Percentiles rank a stretch among this genome's conserved stretches.
These are phyloP conservation scores for Torymus texanus DNA, from an alignment of 2,888 invertebrate genomes.

Conservation along the genomic window DNA sequence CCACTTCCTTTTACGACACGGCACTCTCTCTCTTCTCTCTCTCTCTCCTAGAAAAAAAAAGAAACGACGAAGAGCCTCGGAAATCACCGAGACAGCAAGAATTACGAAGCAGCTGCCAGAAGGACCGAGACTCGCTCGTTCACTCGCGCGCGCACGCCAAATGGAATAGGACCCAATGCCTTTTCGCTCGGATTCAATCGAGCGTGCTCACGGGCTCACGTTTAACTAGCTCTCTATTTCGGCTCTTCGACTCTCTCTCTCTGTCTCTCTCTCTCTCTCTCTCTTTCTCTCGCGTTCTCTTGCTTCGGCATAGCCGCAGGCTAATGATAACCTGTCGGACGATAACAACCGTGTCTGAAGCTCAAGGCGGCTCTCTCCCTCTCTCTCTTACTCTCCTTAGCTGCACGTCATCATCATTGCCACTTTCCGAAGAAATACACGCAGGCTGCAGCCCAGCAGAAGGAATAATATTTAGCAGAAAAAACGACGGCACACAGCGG, in stretches of 20 bases:
- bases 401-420: background rate
- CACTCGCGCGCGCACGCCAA: too few relatives aligned
- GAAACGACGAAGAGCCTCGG: conserved; percentile 27
- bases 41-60: conserved; percentile 7
- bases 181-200: conserved; percentile 33
- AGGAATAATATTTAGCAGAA: too few relatives aligned
- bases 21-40: conserved; percentile 18
- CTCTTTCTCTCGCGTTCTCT: background rate
- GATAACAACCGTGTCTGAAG: conserved; percentile 46
- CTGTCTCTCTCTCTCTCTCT: background rate
- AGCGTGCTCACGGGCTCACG: conserved; percentile 3
- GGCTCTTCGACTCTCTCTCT: background rate
- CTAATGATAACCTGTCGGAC: conserved; percentile 53
- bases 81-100: conserved; percentile 60
- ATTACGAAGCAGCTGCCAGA: conserved; percentile 53
- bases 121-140: conserved; percentile 24
- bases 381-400: background rate
- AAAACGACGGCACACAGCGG: too few relatives aligned
- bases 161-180: too few relatives aligned
- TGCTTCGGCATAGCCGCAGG: background rate
- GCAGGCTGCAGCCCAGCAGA: background rate
- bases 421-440: background rate
- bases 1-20: conserved; percentile 70
- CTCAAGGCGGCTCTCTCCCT: background rate
- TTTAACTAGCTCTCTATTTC: conserved; percentile 44